phyloP scores from a whole-genome alignment of 2,113 vertebrate genomes.

The Nothobranchius kuhntae region DNA sequence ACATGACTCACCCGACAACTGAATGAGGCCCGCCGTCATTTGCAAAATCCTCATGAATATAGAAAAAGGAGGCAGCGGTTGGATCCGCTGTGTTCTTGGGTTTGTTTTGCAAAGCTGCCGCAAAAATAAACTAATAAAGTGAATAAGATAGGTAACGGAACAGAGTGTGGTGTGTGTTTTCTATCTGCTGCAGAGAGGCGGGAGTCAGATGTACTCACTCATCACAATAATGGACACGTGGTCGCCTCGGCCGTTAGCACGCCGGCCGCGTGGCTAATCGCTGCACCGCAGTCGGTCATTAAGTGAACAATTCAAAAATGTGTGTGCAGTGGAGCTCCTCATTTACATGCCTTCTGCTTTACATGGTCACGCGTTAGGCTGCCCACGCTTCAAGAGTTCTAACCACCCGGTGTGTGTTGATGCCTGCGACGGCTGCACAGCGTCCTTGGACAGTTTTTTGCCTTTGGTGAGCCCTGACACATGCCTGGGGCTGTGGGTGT shows the following conservation, averaged over 20 bases:
- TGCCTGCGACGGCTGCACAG: neutral
- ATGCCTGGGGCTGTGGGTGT: slow-evolving; percentile 56
- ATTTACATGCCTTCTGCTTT: slow-evolving; percentile 45
- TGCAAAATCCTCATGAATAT: slow-evolving; percentile 71
- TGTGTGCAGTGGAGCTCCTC: slow-evolving; percentile 35
- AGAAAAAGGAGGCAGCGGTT: slow-evolving; percentile 24
- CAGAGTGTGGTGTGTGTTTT: slow-evolving; percentile 14
- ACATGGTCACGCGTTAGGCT: slow-evolving; percentile 47
- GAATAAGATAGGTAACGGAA: slow-evolving; percentile 22
- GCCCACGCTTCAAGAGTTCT: slow-evolving; percentile 23
- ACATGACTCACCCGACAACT: slow-evolving; percentile 67
- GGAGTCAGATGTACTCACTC: neutral
- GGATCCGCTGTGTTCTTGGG: slow-evolving; percentile 40
- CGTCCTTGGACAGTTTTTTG: slow-evolving; percentile 48
- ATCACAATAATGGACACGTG: slow-evolving; percentile 14
- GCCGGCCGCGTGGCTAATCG: slow-evolving; percentile 48
- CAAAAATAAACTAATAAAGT: slow-evolving; percentile 75
- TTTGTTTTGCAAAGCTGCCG: slow-evolving; percentile 64
- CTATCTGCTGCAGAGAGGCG: slow-evolving; percentile 12
- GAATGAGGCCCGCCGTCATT: slow-evolving; percentile 71
- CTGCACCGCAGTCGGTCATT: slow-evolving; percentile 50
- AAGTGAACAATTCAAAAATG: slow-evolving; percentile 42
- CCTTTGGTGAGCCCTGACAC: slow-evolving; percentile 42
- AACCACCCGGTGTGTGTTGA: neutral
- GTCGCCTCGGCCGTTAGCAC: slow-evolving; percentile 20